Evolutionary conservation across 2,888 invertebrate genomes (phyloP).

Genomic region (Ypsolopha sequella): DNA sequence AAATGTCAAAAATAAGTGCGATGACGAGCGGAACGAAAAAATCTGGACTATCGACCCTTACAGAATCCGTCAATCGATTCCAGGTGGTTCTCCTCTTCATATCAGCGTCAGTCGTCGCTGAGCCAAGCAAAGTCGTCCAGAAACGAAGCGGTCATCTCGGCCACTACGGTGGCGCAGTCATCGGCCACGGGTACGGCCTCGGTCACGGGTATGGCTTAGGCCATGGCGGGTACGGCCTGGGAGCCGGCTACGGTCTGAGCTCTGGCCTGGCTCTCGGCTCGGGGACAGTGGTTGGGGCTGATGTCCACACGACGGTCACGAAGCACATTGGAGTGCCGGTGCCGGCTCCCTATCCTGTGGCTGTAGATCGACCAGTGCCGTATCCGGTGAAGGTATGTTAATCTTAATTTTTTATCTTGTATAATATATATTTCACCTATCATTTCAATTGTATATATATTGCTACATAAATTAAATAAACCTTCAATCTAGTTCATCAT

Average conservation of each 20-base stretch:
- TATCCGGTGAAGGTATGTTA: constrained; percentile 47
- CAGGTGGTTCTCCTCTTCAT: constrained; percentile 45
- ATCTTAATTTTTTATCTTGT: background rate
- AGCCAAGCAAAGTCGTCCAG: constrained; percentile 55
- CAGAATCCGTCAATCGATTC: constrained; percentile 13
- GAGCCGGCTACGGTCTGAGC: constrained; percentile 14
- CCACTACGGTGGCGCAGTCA: constrained; percentile 31
- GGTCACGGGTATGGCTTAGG: constrained; percentile 10
- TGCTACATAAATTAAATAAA: too few species aligned
- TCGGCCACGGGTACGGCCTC: constrained; percentile 18
- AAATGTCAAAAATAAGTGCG: too few species aligned
- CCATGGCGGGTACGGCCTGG: constrained; percentile 13
- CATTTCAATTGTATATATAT: too few species aligned
- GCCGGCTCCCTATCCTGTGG: constrained; percentile 59
- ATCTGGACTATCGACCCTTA: too few species aligned
- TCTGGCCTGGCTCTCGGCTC: constrained; percentile 3
- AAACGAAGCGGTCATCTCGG: constrained; percentile 55
- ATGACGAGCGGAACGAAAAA: too few species aligned
- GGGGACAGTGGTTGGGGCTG: constrained; percentile 47
- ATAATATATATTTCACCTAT: too few species aligned
- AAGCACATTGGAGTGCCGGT: constrained; percentile 62
- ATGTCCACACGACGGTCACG: constrained; percentile 61
- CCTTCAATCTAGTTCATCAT: too few species aligned
- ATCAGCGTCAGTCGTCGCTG: constrained; percentile 47
- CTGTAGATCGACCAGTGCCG: constrained; percentile 59